Base-by-base conservation (phyloP, 2,113 vertebrate genomes). In the Ciconia boyciana region DNA sequence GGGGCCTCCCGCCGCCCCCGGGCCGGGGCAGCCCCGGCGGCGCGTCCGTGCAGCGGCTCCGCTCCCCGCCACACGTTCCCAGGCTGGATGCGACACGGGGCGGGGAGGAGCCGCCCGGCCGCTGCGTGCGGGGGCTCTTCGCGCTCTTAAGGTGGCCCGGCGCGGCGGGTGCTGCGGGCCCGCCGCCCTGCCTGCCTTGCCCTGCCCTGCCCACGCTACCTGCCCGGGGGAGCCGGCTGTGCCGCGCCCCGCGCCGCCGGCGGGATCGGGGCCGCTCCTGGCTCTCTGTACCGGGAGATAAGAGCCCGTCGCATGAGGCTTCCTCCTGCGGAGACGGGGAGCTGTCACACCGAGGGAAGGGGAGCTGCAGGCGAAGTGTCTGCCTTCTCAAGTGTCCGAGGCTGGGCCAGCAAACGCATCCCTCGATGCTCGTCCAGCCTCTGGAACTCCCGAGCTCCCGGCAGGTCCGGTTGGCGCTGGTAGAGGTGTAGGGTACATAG, bases 1-100 rank as follows among this genome's bases (percentile, higher is more conserved):
- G 36, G 22, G 26, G 15, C 6, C 11, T 29, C 29, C 29, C 34
- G 17, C 65, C 15, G 36, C 7, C 24, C 16, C 34, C 5, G 39
- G n/a, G 19, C 39, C 14, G 26, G 24, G 2, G 13, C 79, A 18
- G 32, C n/a, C n/a, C n/a, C n/a, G n/a, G n/a, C n/a, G n/a, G n/a
- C n/a, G n/a, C 19, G 16, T 24, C 18, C 26, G 21, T 5, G 29
- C 28, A 4, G 49, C 57, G 17, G 57, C 51, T 43, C 6, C 84
- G 52, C n/a, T n/a, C 17, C 83, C 44, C 32, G 77, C 46, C 89
- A 93, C 95, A 93, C 92, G 90, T 89, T 95, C 94, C 91, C 48
- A 12, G 65, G n/a, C 85, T 80, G 92, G 88, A 84, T 86, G 74
- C 86, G 93, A 93, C 97, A 97, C 80, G 94, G 97, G 92, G 87